phyloP scores from a whole-genome alignment of 2,888 invertebrate genomes.

The Cremastinae sp. region DNA sequence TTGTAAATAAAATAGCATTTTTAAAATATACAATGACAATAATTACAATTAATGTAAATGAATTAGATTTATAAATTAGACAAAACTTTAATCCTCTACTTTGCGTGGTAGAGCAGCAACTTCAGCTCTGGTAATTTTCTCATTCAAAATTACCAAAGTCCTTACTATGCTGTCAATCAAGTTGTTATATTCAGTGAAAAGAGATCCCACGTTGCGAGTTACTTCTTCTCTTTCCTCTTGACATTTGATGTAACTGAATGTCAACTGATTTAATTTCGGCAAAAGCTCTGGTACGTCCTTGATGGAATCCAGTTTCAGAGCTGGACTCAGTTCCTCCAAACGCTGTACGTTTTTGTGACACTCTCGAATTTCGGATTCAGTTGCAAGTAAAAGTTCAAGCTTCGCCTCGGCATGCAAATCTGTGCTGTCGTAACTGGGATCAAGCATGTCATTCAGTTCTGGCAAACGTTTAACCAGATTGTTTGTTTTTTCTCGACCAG shows the following conservation, averaged over 20 bases:
- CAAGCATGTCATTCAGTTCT: conserved; percentile 80
- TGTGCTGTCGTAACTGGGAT: conserved; percentile 79
- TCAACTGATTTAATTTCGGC: conserved; percentile 79
- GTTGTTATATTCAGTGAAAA: conserved; percentile 81
- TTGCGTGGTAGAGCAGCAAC: conserved; percentile 77
- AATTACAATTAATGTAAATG: too few relatives aligned
- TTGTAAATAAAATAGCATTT: too few relatives aligned
- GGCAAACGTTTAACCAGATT: conserved; percentile 79
- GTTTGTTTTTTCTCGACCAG: conserved; percentile 81
- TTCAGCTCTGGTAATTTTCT: conserved; percentile 79
- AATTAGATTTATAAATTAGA: too few relatives aligned
- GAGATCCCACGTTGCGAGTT: conserved; percentile 77
- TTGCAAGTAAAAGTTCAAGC: conserved; percentile 79
- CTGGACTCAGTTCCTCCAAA: conserved; percentile 78
- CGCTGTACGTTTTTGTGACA: conserved; percentile 76
- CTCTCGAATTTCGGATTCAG: conserved; percentile 80
- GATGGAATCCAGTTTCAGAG: conserved; percentile 79
- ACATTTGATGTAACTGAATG: conserved; percentile 77
- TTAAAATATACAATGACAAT: too few relatives aligned
- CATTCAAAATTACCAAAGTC: conserved; percentile 80
- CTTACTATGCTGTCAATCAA: conserved; percentile 80
- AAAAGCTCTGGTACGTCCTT: conserved; percentile 79
- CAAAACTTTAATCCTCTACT: conserved; percentile 67
- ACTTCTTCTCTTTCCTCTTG: conserved; percentile 78
- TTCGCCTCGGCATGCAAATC: conserved; percentile 80